A percentile compares a stretch with the other conserved stretches of the same genome.
Conservation (phyloP, 92 coral and sea anemone genomes). For the Phymanthus crucifer region DNA sequence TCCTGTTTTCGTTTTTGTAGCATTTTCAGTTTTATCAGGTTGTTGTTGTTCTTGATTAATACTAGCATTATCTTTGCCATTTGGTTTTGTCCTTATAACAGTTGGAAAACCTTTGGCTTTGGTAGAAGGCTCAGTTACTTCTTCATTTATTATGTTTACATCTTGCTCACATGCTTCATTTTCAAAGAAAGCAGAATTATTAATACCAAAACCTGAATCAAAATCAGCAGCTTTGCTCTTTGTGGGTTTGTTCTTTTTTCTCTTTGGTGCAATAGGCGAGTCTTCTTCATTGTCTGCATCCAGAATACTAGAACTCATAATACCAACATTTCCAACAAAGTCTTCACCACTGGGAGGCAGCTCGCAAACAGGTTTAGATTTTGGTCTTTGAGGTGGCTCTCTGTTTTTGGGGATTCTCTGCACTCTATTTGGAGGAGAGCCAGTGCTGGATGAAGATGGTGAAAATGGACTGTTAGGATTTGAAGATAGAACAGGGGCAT, state of each 20-base stretch:
- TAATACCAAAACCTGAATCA: conserved; percentile 21
- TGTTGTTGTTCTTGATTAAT: not conserved
- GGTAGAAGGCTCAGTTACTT: conserved; percentile 18
- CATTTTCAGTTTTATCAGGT: not conserved
- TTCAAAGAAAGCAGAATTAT: conserved; percentile 34
- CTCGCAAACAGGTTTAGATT: conserved; percentile 74
- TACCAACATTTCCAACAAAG: not conserved
- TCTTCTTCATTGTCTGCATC: conserved; percentile 1
- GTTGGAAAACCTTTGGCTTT: conserved; percentile 50
- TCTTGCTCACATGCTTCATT: conserved; percentile 15
- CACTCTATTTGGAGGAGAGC: conserved; percentile 17
- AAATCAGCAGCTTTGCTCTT: not conserved
- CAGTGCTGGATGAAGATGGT: conserved; percentile 7
- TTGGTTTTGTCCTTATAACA: conserved; percentile 37
- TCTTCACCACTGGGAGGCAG: conserved; percentile 28
- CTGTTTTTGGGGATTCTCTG: conserved; percentile 43
- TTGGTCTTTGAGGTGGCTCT: conserved; percentile 85
- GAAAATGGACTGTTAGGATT: conserved; percentile 24
- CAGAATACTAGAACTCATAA: not conserved
- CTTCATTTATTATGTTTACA: not conserved
- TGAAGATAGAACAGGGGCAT: conserved; percentile 7
- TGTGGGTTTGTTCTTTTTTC: conserved; percentile 26
- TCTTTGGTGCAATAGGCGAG: conserved; percentile 18
- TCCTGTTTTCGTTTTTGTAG: not conserved
- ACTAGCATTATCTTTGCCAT: conserved; percentile 31